phyloP scores from a whole-genome alignment of 2,113 vertebrate genomes.

The Triplophysa rosa region DNA sequence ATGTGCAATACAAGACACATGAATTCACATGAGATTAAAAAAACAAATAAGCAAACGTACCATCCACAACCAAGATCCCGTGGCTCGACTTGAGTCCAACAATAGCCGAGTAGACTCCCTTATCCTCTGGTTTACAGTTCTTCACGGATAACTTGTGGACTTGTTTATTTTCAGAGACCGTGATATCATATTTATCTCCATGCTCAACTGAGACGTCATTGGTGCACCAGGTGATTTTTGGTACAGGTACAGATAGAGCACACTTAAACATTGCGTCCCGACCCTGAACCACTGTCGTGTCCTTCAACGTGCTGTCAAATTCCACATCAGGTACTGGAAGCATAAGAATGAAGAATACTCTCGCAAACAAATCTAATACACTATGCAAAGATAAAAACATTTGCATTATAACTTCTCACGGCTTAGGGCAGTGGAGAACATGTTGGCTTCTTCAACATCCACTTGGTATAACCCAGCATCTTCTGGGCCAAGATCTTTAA shows the following conservation, averaged over 20 bases:
- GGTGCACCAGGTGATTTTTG: slow-evolving; percentile 75
- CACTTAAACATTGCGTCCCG: slow-evolving; percentile 78
- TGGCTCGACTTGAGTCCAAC: slow-evolving; percentile 74
- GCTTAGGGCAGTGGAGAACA: slow-evolving; percentile 81
- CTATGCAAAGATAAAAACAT: not conserved
- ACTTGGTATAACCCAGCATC: slow-evolving; percentile 89
- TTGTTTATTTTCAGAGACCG: slow-evolving; percentile 76
- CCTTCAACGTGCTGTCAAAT: slow-evolving; percentile 68
- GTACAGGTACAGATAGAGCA: slow-evolving; percentile 72
- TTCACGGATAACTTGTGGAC: slow-evolving; percentile 79
- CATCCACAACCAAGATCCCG: slow-evolving; percentile 80
- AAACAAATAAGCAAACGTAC: slow-evolving; percentile 63
- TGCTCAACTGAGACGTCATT: slow-evolving; percentile 64
- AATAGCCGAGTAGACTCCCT: slow-evolving; percentile 76
- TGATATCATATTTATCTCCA: slow-evolving; percentile 76
- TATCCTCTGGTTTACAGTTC: slow-evolving; percentile 69
- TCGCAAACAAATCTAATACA: not conserved
- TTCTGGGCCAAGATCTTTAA: slow-evolving; percentile 76
- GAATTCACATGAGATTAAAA: not conserved
- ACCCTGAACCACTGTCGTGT: slow-evolving; percentile 68
- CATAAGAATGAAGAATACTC: not conserved
- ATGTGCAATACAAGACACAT: not conserved
- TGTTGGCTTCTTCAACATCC: slow-evolving; percentile 78
- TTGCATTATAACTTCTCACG: slow-evolving; percentile 62
- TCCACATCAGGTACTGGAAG: slow-evolving; percentile 75